A percentile compares a stretch with the other conserved stretches of the same genome.
Conservation (phyloP, 2,113 vertebrate species). For the Oryzias celebensis region DNA sequence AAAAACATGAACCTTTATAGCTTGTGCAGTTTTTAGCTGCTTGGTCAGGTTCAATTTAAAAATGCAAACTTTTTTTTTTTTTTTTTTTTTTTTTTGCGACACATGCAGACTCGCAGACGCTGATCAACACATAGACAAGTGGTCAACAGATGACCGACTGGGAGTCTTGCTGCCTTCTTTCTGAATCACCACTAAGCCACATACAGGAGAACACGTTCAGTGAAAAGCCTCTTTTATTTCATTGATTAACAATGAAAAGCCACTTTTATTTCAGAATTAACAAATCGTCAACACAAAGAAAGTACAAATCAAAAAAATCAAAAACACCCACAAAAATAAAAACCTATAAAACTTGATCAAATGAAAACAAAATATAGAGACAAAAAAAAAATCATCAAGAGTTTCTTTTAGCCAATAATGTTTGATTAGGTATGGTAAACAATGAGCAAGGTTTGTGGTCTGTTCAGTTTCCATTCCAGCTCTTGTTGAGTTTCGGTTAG, state of each 20-base stretch:
- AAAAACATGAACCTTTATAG: constrained; percentile 29
- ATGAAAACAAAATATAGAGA: constrained; percentile 17
- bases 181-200: constrained; percentile 64
- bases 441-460: constrained; percentile 5
- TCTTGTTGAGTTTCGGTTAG: constrained; percentile 49
- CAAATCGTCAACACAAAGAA: constrained; percentile 53
- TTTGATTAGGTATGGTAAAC: constrained; percentile 22
- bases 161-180: constrained; percentile 14
- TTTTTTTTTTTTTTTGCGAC: neutral
- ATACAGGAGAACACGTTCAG: constrained; percentile 68
- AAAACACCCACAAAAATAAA: constrained; percentile 46
- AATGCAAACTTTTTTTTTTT: neutral
- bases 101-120: constrained; percentile 24
- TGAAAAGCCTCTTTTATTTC: constrained; percentile 70
- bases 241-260: constrained; percentile 55
- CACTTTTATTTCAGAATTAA: constrained; percentile 71
- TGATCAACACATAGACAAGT: neutral
- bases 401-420: constrained; percentile 12
- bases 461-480: constrained; percentile 56
- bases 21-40: neutral
- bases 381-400: constrained; percentile 12
- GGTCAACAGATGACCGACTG: constrained; percentile 14
- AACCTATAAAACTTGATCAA: constrained; percentile 22
- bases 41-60: neutral
- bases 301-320: constrained; percentile 56